Conservation (phyloP, 53 echinoderm and acorn worm genomes). For the Zoroaster sp. region DNA sequence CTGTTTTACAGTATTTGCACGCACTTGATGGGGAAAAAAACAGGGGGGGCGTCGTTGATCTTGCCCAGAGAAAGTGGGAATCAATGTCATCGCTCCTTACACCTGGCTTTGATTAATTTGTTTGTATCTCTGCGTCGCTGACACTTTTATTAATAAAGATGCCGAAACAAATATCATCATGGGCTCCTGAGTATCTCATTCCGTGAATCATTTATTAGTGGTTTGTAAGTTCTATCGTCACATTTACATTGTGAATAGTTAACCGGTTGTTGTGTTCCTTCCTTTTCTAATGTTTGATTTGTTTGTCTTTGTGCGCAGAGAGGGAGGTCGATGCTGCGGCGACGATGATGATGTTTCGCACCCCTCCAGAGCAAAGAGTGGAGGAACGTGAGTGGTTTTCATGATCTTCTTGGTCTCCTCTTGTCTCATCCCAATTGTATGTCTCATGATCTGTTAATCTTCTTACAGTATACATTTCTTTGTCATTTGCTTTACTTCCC, state of each 20-base stretch:
- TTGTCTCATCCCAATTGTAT: not conserved
- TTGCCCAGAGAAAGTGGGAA: not conserved
- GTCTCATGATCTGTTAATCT: not conserved
- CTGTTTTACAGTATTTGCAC: not conserved
- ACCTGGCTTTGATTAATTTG: constrained; percentile 55
- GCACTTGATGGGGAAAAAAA: not conserved
- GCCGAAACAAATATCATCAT: not conserved
- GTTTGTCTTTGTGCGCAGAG: constrained; percentile 54
- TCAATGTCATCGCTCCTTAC: not conserved
- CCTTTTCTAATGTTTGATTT: not conserved
- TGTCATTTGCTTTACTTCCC: not conserved
- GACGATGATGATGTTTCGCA: constrained; percentile 99
- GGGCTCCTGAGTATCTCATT: constrained; percentile 8
- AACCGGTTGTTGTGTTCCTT: not conserved
- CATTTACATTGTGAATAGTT: not conserved
- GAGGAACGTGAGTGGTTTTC: constrained; percentile 83
- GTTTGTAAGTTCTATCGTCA: not conserved
- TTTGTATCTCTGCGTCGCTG: constrained; percentile 17
- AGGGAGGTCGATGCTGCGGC: constrained; percentile 97
- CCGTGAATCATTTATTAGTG: not conserved
- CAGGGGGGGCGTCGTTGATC: not conserved
- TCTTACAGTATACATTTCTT: not conserved
- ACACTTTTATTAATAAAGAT: not conserved
- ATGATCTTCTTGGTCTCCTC: not conserved
- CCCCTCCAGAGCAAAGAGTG: constrained; percentile 89